Conservation (phyloP, 53 echinoderm and acorn worm species). For the Patiria pectinifera region DNA sequence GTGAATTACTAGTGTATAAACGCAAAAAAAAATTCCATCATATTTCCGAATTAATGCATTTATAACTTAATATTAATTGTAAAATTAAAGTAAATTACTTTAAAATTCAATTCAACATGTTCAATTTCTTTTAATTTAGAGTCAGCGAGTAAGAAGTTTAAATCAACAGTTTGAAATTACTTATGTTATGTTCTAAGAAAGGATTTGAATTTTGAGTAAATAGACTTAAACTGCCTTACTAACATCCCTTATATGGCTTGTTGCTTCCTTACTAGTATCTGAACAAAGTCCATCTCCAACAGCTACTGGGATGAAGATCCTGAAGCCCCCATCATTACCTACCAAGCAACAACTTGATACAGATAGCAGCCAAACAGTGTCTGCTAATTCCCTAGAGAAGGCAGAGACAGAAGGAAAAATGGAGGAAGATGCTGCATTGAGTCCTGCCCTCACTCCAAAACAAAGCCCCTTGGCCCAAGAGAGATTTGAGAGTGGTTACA, state of each 20-base stretch:
- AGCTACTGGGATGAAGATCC: background rate
- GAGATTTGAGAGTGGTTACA: slow-evolving; percentile 44
- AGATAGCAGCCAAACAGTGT: slow-evolving; percentile 23
- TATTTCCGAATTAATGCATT: too few relatives aligned
- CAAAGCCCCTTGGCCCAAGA: slow-evolving; percentile 52
- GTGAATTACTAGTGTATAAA: too few relatives aligned
- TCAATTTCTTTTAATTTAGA: too few relatives aligned
- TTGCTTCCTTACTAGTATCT: background rate
- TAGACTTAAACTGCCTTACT: background rate
- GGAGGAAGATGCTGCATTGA: background rate
- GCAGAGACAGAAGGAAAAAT: background rate
- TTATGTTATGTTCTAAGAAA: too few relatives aligned
- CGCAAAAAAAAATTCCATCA: too few relatives aligned
- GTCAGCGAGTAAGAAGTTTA: too few relatives aligned
- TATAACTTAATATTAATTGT: too few relatives aligned
- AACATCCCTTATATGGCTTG: background rate
- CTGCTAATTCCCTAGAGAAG: slow-evolving; percentile 39
- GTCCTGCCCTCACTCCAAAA: slow-evolving; percentile 41
- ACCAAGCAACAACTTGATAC: slow-evolving; percentile 46
- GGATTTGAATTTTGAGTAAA: background rate
- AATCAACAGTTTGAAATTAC: too few relatives aligned
- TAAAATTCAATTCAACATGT: too few relatives aligned
- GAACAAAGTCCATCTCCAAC: background rate
- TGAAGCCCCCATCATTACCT: slow-evolving; percentile 40
- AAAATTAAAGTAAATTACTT: too few relatives aligned